Base-by-base conservation (phyloP, 2,113 vertebrate species). In the Natator depressus region DNA sequence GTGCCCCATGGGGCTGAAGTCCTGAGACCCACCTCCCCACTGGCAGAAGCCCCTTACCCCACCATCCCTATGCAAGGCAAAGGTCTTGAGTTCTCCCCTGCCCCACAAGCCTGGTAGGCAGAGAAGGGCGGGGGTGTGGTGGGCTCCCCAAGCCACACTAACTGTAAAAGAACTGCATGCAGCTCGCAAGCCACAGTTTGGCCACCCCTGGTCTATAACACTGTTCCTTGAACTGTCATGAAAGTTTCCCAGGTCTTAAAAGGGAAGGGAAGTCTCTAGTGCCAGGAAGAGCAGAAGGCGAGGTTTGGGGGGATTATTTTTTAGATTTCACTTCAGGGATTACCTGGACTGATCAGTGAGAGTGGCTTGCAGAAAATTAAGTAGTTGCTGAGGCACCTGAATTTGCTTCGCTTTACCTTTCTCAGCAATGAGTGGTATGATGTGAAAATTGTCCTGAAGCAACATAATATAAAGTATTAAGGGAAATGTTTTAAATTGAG, bases 381-480 rank as follows among this genome's bases (percentile, higher is more conserved):
- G 6, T 8, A 50, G 14, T 84, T 91, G 17, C n/a, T 91, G 62
- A 89, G 1, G 6, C 31, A 90, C 46, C 76, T 90, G 84, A 59
- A 94, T 94, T 82, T 27, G 49, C 8, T 79, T 54, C 24, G 10
- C 1, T 57, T 16, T 47, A 1, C 35, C 38, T 80, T 80, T 86
- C n/a, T 79, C 51, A 87, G 9, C 38, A 93, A 83, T 20, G 0
- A 54, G 83, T 94, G 86, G 55, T 92, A 79, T 8, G 22, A 85
- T 17, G 9, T 51, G 84, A 87, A 90, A 88, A 84, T 80, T 93
- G 35, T 92, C 86, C 93, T 90, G 83, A 76, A 88, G 93, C 92
- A 91, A 9, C 3, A 4, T 46, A 54, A 55, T 65, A 57, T 84
- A 94, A 94, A 94, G 90, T 82, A 87, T 89, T 69, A 62, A 24